phyloP scores from a whole-genome alignment of 2,888 invertebrate species.

The Ophion ellenae region DNA sequence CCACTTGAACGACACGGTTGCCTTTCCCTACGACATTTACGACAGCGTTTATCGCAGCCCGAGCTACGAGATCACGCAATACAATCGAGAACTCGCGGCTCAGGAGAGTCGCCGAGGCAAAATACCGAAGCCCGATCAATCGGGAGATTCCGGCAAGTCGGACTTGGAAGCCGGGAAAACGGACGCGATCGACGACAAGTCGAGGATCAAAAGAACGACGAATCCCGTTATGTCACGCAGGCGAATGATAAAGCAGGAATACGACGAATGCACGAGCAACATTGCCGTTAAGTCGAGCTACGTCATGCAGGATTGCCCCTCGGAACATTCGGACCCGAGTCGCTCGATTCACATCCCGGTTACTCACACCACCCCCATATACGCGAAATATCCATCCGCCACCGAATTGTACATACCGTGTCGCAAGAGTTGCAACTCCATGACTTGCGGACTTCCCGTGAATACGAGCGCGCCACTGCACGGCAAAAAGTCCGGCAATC shows the following conservation, averaged over 20 bases:
- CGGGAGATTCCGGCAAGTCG: conserved; percentile 57
- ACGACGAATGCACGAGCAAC: conserved; percentile 57
- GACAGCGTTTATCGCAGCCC: conserved; percentile 63
- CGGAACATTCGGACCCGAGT: conserved; percentile 70
- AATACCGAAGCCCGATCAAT: conserved; percentile 45
- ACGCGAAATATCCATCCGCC: conserved; percentile 72
- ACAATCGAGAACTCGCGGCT: conserved; percentile 65
- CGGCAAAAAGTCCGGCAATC: conserved; percentile 66
- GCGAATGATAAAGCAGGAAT: conserved; percentile 67
- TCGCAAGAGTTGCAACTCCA: conserved; percentile 75
- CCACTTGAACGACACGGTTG: conserved; percentile 58
- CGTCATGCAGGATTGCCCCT: conserved; percentile 70
- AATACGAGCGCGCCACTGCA: conserved; percentile 65
- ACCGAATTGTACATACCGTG: conserved; percentile 76
- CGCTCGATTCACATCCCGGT: conserved; percentile 73
- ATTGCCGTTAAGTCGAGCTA: conserved; percentile 68
- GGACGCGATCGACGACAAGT: conserved; percentile 64
- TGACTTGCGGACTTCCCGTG: conserved; percentile 74
- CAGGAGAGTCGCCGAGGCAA: conserved; percentile 60
- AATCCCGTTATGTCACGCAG: conserved; percentile 64
- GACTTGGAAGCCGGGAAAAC: conserved; percentile 67
- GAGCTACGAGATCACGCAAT: conserved; percentile 64
- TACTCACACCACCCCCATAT: conserved; percentile 70
- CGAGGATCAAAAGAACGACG: conserved; percentile 67
- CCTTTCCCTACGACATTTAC: conserved; percentile 64